Evolutionary conservation across 1,140 invertebrate species (phyloP), one percentile per base, ranked within the genome.

Genomic region (Neomicropteryx cornuta): DNA sequence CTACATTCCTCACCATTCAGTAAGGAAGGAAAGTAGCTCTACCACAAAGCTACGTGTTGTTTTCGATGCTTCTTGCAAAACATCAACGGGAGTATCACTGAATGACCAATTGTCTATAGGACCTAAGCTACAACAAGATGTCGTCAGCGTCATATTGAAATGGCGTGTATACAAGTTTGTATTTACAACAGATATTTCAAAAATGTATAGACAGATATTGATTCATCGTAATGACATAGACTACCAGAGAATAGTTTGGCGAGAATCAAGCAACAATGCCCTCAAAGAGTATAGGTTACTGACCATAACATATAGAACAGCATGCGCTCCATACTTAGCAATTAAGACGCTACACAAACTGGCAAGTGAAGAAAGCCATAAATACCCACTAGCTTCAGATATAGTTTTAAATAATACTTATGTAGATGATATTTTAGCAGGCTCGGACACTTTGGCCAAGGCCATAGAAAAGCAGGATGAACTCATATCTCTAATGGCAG

Each of bases 131-230:
- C 53, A 58, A 33, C 40, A 49, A 24, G 49, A 53, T 30, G 13
- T 53, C 5, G 6, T 43, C 8, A 6, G 33, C 18, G 31, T 58
- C 17, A 4, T 62, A 5, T 17, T 50, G 3, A 39, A 42, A 18
- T 64, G 57, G 43, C 41, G 60, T 21, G 36, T 28, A 14, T 47
- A 55, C 34, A 21, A 18, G 24, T 38, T 49, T 19, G 52, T 47
- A 4, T 36, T 59, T 8, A 47, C 47, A 10, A 45, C 51, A 3
- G 66, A 71, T 31, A 53, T 69, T 2, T 38, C 44, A 14, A 60
- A 64, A 41, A 70, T 71, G 62, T 73, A 65, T 43, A 33, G 65
- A 10, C 58, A 62, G 38, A 51, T 71, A 4, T 19, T 55, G 0
- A 48, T 63, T 8, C 4, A n/a, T 1, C 28, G 43, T 28, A 21